Percentiles rank a stretch among this genome's conserved stretches.
Evolutionary conservation across 2,888 invertebrate species (phyloP).

Genomic region (Eurytoma adleriae): DNA sequence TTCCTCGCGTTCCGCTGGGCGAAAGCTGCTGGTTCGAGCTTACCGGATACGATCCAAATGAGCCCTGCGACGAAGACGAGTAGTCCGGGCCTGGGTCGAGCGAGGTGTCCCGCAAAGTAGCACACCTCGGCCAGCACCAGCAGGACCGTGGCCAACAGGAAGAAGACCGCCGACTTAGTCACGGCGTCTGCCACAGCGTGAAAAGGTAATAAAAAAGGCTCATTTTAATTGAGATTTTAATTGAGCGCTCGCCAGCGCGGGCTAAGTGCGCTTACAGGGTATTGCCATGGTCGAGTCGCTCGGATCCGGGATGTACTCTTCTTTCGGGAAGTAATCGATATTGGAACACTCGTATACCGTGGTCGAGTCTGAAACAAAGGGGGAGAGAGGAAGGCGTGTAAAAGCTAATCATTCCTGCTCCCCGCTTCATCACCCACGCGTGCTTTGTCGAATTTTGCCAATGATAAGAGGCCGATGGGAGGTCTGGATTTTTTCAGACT

Average conservation of each 20-base stretch:
- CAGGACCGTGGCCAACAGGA: slow-evolving; percentile 86
- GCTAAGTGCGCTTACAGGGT: slow-evolving; percentile 86
- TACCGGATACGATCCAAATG: slow-evolving; percentile 92
- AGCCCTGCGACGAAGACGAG: slow-evolving; percentile 92
- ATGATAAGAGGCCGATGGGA: too few relatives aligned
- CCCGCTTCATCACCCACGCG: too few relatives aligned
- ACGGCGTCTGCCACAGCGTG: slow-evolving; percentile 84
- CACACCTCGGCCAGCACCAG: slow-evolving; percentile 88
- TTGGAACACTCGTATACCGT: slow-evolving; percentile 85
- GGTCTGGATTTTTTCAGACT: too few relatives aligned
- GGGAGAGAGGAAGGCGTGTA: too few relatives aligned
- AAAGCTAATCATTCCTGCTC: too few relatives aligned
- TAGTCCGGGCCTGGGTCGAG: slow-evolving; percentile 83
- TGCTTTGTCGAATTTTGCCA: too few relatives aligned
- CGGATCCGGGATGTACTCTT: slow-evolving; percentile 91
- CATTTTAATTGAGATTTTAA: not conserved
- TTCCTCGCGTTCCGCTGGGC: too few relatives aligned
- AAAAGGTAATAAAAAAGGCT: slow-evolving; percentile 70
- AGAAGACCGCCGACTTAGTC: slow-evolving; percentile 89
- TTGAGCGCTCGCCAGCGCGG: too few relatives aligned
- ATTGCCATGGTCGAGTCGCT: slow-evolving; percentile 95
- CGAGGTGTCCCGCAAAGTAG: slow-evolving; percentile 88
- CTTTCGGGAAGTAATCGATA: slow-evolving; percentile 92
- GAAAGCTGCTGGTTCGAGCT: slow-evolving; percentile 71
- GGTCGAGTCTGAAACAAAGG: slow-evolving; percentile 81